Evolutionary conservation across 2,888 invertebrate species (phyloP), one percentile per base, ranked within the genome.

Genomic region (Stenodema calcarata): DNA sequence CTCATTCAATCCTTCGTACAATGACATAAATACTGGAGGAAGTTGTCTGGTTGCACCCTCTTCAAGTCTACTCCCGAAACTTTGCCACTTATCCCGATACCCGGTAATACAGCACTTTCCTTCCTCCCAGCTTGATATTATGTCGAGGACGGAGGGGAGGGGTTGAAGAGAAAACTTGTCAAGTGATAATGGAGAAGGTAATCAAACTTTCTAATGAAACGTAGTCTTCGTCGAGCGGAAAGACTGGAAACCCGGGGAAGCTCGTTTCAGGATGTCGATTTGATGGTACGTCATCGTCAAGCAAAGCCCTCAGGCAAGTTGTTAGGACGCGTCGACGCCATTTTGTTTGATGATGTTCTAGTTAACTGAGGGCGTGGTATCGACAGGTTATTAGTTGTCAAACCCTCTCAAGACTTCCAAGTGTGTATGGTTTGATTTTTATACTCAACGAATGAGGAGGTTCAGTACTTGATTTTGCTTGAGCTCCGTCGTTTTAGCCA

Each of bases 171-270:
- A 27, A 78, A 78, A 78, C 44, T 78, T 44, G 44, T 78, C 78
- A 44, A 78, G 78, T 78, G 78, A 78, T 78, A 78, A 78, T 78
- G 44, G 78, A 44, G 44, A 44, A 78, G 78, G 78, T 78, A 78
- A 78, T 78, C 78, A 78, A 78, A 78, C 78, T 78, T 78, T 78
- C 78, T 78, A 78, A 78, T 78, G 78, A 78, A 78, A 18, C 78
- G 78, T 44, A 44, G 78, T 44, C 44, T 35, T 30, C 27, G 44
- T 27, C 6, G 23, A 78, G 44, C 42, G 44, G 47, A 78, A 44
- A 44, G 28, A 42, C 78, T 75, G 35, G 23, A 62, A 62, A 62
- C 18, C 42, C 35, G 30, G 35, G 16, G 73, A 18, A 75, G 23
- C 42, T 75, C 75, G 42, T 42, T 75, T 18, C 27, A 4, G 6